These are phyloP conservation scores for Ammodytes marinus DNA, from an alignment of 2,113 vertebrate species.

Conservation along the genomic window DNA sequence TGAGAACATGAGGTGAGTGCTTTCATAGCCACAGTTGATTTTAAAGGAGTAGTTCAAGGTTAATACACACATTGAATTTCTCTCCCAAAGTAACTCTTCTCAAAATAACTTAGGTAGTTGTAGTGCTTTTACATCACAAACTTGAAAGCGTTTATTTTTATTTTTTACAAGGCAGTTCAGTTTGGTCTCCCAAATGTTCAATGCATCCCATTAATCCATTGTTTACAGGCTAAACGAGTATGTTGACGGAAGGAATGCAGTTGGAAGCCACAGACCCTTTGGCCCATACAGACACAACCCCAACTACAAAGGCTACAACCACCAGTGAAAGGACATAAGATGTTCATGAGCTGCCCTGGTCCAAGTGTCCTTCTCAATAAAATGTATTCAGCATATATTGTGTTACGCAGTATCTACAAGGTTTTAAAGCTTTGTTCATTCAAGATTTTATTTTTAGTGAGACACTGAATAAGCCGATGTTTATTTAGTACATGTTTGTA, in stretches of 20 bases:
- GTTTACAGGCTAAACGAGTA: constrained; percentile 33
- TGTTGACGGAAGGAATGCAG: neutral
- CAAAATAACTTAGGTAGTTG: no score
- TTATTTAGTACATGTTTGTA: neutral
- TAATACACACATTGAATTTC: neutral
- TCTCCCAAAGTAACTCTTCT: no score
- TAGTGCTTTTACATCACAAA: no score
- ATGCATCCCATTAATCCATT: neutral
- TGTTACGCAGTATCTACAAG: neutral
- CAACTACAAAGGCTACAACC: constrained; percentile 8
- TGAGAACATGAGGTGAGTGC: constrained; percentile 48
- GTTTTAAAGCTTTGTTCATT: neutral
- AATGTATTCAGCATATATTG: neutral
- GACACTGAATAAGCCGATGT: no score
- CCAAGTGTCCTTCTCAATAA: constrained; percentile 7
- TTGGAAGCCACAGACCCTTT: constrained; percentile 15
- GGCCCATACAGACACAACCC: constrained; percentile 1
- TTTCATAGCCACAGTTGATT: neutral
- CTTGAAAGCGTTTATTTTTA: no score
- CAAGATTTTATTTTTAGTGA: neutral
- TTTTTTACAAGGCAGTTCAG: no score
- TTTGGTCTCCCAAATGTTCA: no score
- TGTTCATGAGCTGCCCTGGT: neutral
- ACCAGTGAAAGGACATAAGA: neutral
- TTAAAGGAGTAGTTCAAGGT: neutral